Evolutionary conservation across 2,888 invertebrate species (phyloP), one percentile per base, ranked within the genome.

Genomic region (Xestia rhomboidea): DNA sequence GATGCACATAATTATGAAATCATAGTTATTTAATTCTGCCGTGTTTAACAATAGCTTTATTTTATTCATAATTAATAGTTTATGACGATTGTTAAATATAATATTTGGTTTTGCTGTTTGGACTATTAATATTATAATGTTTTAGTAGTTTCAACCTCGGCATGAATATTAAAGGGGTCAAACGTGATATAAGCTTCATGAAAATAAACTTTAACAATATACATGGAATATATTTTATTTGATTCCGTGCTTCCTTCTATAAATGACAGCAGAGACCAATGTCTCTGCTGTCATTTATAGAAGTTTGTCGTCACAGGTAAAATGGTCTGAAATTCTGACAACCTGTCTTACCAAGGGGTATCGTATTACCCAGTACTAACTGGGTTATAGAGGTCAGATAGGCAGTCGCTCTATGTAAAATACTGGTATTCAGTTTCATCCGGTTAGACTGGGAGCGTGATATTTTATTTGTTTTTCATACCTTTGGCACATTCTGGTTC

Each of bases 1-100:
- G 13, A 13, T 41, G 10, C 49, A 63, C 41, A n/a, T 63, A 51
- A 41, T 75, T 27, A 63, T 63, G 11, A 63, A n/a, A 30, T 75
- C n/a, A 73, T 64, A 54, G 21, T 64, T 79, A 79, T 71, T 38
- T 64, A 62, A 71, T 80, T 44, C 6, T 44, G 13, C n/a, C n/a
- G 18, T 66, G 46, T 69, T 27, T 30, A 63, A 68, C 68, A 63
- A 71, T 60, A 63, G 51, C 46, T 83, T 71, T 73, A 64, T 79
- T 83, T 64, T 70, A 60, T 73, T 79, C 34, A 63, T 67, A 60
- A 79, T 79, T 60, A 82, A 81, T 82, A 70, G 63, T 77, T 63
- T 68, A 68, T 68, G 70, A 51, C 34, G 13, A 72, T 38, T 60
- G 71, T 82, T 57, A 82, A 77, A 44, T 63, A 57, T 34, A 71